These are phyloP conservation scores for Radopholus similis DNA, from an alignment of 1,140 invertebrate species.

Conservation along the genomic window DNA sequence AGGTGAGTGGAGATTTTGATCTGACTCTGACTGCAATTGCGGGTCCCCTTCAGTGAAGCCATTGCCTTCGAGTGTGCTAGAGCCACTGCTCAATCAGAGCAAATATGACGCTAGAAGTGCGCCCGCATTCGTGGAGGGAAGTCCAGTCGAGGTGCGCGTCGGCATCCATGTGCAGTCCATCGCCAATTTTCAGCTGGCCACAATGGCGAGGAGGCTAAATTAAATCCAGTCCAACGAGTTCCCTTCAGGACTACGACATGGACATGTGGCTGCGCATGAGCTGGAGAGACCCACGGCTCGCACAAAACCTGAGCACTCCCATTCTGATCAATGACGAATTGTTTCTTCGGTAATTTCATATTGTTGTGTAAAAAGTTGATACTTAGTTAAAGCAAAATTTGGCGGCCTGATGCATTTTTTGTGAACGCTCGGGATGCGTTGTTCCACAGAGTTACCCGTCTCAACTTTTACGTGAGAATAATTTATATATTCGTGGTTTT, in stretches of 20 bases:
- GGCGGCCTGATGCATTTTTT: slow-evolving; percentile 59
- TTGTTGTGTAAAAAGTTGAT: background rate
- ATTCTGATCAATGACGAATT: slow-evolving; percentile 57
- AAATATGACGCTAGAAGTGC: slow-evolving; percentile 37
- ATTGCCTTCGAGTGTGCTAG: slow-evolving; percentile 19
- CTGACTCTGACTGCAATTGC: background rate
- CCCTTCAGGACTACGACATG: slow-evolving; percentile 57
- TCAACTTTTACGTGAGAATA: slow-evolving; percentile 60
- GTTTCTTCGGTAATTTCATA: slow-evolving; percentile 40
- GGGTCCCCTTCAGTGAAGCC: slow-evolving; percentile 5
- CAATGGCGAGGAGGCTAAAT: slow-evolving; percentile 36
- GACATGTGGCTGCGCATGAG: slow-evolving; percentile 57
- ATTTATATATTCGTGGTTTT: too few species aligned
- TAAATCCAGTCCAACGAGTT: background rate
- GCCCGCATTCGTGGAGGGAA: slow-evolving; percentile 40
- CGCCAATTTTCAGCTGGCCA: slow-evolving; percentile 57
- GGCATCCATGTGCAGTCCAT: slow-evolving; percentile 58
- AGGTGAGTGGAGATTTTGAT: background rate
- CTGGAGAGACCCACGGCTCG: slow-evolving; percentile 56
- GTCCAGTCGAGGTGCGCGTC: slow-evolving; percentile 47
- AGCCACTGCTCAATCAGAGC: slow-evolving; percentile 3
- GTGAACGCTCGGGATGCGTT: slow-evolving; percentile 50
- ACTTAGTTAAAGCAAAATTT: slow-evolving; percentile 40
- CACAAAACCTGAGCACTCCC: slow-evolving; percentile 51
- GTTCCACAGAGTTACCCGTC: slow-evolving; percentile 55